These are phyloP conservation scores for Pogonophryne albipinna DNA, from an alignment of 2,797 vertebrate species.

Conservation along the genomic window DNA sequence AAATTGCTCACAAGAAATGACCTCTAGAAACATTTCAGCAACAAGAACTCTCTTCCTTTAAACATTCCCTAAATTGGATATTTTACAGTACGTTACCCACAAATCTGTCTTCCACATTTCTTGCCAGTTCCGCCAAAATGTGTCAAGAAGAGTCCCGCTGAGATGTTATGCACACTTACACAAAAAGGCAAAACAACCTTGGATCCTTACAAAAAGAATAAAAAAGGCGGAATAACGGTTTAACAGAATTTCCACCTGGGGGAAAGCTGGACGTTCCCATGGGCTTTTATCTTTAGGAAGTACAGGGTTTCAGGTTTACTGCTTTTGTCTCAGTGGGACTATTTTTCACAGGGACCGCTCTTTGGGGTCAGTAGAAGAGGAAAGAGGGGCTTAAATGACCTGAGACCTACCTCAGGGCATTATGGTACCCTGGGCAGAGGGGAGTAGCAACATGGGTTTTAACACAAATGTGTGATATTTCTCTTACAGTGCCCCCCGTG, in stretches of 20 bases:
- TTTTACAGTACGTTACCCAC: background rate
- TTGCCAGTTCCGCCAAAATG: slow-evolving; percentile 13
- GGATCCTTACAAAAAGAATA: slow-evolving; percentile 15
- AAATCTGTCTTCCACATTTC: slow-evolving; percentile 48
- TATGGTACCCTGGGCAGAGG: slow-evolving; percentile 36
- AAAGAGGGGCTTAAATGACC: slow-evolving; percentile 69
- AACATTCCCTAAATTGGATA: slow-evolving; percentile 4
- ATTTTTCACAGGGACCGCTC: slow-evolving; percentile 66
- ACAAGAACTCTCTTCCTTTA: background rate
- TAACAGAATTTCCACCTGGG: slow-evolving; percentile 30
- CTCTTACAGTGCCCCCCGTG: slow-evolving; percentile 48
- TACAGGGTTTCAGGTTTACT: slow-evolving; percentile 55
- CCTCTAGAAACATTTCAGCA: background rate
- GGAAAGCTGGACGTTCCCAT: slow-evolving; percentile 41
- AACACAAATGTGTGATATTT: slow-evolving; percentile 70
- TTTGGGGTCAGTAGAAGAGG: slow-evolving; percentile 60
- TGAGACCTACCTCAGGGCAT: slow-evolving; percentile 60
- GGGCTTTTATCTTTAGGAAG: slow-evolving; percentile 49
- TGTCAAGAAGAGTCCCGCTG: slow-evolving; percentile 27
- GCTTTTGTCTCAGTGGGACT: slow-evolving; percentile 64
- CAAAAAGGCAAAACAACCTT: slow-evolving; percentile 69
- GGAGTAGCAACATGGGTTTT: slow-evolving; percentile 40
- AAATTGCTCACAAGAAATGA: background rate
- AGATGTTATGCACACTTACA: slow-evolving; percentile 57
- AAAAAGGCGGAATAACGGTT: slow-evolving; percentile 28